Conservation (phyloP, 2,113 vertebrate genomes). For the Vulpes lagopus region DNA sequence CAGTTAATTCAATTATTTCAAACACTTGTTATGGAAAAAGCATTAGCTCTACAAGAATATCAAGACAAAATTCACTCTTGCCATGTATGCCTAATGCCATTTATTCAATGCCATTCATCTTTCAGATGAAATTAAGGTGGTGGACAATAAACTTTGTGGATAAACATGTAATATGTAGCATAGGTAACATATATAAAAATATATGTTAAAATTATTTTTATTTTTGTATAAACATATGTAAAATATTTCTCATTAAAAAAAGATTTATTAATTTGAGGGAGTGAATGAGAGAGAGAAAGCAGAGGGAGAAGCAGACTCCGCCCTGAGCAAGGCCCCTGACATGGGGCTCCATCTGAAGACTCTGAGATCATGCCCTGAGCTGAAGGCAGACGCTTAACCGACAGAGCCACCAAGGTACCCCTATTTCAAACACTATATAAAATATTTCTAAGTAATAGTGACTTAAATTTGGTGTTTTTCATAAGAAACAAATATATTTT, state of each 20-base stretch:
- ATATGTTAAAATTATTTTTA: background rate
- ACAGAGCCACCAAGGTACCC: background rate
- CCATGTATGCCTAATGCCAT: background rate
- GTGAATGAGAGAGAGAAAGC: background rate
- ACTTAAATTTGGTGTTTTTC: background rate
- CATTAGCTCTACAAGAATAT: background rate
- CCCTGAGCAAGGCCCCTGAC: background rate
- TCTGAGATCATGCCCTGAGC: background rate
- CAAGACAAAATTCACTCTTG: background rate
- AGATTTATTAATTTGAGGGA: background rate
- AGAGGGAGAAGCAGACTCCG: background rate
- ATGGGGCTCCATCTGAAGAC: background rate
- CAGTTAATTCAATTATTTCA: background rate
- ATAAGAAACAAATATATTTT: background rate
- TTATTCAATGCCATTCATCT: background rate
- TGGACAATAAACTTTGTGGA: too few relatives aligned
- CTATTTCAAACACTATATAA: fast-evolving
- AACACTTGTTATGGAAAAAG: background rate
- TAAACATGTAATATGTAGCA: background rate
- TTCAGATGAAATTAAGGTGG: too few relatives aligned
- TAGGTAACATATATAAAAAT: background rate
- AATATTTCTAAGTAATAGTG: background rate
- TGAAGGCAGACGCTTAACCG: background rate
- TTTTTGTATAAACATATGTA: background rate
- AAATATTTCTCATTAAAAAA: background rate